Percentiles rank a stretch among this genome's conserved stretches.
Evolutionary conservation across 2,888 invertebrate species (phyloP).

Genomic region (Conomelus anceps): DNA sequence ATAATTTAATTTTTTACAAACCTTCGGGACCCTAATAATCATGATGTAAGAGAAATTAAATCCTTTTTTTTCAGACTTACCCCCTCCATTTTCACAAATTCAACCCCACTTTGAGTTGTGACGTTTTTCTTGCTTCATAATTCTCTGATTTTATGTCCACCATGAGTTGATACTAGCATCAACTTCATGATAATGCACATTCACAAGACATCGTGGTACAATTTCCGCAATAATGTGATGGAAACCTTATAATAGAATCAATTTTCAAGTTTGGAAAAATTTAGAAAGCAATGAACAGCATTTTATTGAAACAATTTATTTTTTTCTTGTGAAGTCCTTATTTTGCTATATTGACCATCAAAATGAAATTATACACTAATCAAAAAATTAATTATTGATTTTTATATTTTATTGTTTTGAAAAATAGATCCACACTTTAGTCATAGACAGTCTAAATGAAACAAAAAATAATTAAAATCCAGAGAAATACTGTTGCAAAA

Average conservation of each 20-base stretch:
- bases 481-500: no score
- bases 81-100: background rate
- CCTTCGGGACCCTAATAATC: background rate
- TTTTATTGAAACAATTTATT: background rate
- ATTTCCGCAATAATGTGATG: no score
- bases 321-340: background rate
- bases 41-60: background rate
- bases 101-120: background rate
- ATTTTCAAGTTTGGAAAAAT: background rate
- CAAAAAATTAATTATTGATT: no score
- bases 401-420: no score
- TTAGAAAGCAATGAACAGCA: background rate
- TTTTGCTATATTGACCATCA: background rate
- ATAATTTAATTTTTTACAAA: background rate
- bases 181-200: background rate
- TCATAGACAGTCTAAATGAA: no score
- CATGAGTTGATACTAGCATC: background rate
- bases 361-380: background rate
- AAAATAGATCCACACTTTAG: no score
- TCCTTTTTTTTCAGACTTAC: no score
- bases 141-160: background rate
- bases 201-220: no score
- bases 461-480: no score
- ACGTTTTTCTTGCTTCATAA: background rate
- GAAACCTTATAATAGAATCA: background rate